Evolutionary conservation across 1,140 invertebrate species (phyloP), one percentile per base, ranked within the genome.

Genomic region (Sitobion miscanthi): DNA sequence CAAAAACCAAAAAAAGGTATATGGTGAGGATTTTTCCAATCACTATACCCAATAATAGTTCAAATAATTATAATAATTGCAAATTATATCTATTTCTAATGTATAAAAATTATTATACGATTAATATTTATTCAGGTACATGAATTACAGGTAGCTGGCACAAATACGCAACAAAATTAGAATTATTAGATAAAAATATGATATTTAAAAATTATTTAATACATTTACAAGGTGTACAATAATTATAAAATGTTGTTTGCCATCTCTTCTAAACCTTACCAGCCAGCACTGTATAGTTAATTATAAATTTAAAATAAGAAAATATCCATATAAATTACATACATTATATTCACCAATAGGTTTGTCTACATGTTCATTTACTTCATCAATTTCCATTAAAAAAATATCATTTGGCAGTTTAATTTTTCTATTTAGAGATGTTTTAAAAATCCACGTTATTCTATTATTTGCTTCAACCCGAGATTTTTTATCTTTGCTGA

Each of bases 401-500:
- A 83, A 85, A 35, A 93, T 57, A 42, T 85, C 77, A 92, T 83
- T 83, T 30, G 91, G 91, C 2, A 93, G 91, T 42, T 54, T 20
- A 52, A 93, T 93, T 42, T 7, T 93, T 93, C 38, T 93, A 93
- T 86, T 57, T 42, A 93, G 4, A 25, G 82, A 57, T 45, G 49
- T 85, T 93, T 93, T 38, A 57, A 93, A 62, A 54, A 86, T 45
- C 91, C 91, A 93, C 42, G 82, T 86, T n/a, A 93, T 86, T 86
- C 91, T 93, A 85, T 93, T 52, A 57, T 93, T 93, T 54, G 82
- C 91, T 93, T 93, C 91, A 86, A 54, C 9, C 45, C 82, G 82
- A 57, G 45, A 86, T 38, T 45, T 45, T 0, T 42, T 45, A 45
- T 93, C 52, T 93, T 85, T 93, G 25, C 82, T 93, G 35, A 93